Percentiles rank a stretch among this genome's conserved stretches.
These are phyloP conservation scores for Ophiothrix spiculata DNA, from an alignment of 35 echinoderm and acorn worm genomes.

Conservation along the genomic window DNA sequence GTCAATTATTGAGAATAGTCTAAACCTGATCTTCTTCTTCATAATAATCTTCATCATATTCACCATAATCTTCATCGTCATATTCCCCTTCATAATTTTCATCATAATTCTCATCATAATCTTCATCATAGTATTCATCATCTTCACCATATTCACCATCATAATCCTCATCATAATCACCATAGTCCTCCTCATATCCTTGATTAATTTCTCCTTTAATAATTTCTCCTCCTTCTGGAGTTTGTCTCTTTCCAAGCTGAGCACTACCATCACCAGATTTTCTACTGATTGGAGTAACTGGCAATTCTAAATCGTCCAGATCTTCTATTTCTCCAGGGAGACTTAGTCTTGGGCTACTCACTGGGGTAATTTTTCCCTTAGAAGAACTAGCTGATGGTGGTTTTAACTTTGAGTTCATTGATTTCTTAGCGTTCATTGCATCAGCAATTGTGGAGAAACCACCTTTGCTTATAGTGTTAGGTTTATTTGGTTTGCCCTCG, in stretches of 20 bases:
- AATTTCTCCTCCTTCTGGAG: slow-evolving; percentile 40
- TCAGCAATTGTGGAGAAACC: too few species aligned
- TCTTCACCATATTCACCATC: slow-evolving; percentile 35
- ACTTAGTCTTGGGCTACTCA: too few species aligned
- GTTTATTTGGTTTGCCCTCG: too few species aligned
- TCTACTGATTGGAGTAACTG: background rate
- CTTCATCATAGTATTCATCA: slow-evolving; percentile 34
- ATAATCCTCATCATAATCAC: slow-evolving; percentile 36
- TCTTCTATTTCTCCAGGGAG: slow-evolving; percentile 11
- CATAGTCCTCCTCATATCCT: slow-evolving; percentile 33
- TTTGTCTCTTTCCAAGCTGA: slow-evolving; percentile 16
- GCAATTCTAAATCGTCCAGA: background rate
- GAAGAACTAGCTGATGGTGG: too few species aligned
- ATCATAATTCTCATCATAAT: slow-evolving; percentile 32
- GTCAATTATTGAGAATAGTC: too few species aligned
- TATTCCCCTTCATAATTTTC: slow-evolving; percentile 45
- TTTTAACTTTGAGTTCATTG: too few species aligned
- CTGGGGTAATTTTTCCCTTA: too few species aligned
- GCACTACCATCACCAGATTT: slow-evolving; percentile 25
- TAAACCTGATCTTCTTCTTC: background rate
- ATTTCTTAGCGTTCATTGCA: too few species aligned
- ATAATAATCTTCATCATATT: slow-evolving; percentile 29
- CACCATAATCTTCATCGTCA: slow-evolving; percentile 24
- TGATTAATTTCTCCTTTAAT: slow-evolving; percentile 39
- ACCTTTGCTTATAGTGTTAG: too few species aligned